Evolutionary conservation across 2,113 vertebrate genomes (phyloP).

Genomic region (Corynorhinus townsendii): DNA sequence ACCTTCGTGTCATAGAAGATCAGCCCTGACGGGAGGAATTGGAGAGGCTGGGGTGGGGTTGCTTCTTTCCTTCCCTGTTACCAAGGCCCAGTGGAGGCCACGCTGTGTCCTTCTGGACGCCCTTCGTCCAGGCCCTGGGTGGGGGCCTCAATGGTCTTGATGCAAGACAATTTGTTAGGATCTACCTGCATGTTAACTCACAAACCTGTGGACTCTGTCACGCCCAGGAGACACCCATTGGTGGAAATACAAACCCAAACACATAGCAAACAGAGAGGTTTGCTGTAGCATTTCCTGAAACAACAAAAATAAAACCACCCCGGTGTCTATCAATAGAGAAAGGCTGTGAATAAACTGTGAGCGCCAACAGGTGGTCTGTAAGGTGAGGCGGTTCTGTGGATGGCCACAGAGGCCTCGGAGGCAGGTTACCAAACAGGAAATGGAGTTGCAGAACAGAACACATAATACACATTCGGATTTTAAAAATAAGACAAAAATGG

Average conservation of each 20-base stretch:
- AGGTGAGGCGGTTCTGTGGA: background rate
- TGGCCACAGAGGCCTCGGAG: background rate
- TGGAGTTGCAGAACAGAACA: background rate
- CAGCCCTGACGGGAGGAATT: conserved; percentile 81
- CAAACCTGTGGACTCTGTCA: too few relatives aligned
- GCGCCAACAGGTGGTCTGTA: rapidly evolving
- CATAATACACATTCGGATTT: background rate
- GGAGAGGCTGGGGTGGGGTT: background rate
- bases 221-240: background rate
- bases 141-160: rapidly evolving
- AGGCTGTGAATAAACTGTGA: too few relatives aligned
- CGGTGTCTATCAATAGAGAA: background rate
- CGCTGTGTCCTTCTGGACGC: background rate
- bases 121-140: background rate
- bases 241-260: background rate
- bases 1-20: conserved; percentile 98
- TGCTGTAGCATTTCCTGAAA: background rate
- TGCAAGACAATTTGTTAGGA: rapidly evolving
- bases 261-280: background rate
- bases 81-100: background rate
- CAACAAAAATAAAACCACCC: background rate
- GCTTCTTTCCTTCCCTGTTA: background rate
- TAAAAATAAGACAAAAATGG: background rate
- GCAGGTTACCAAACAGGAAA: background rate
- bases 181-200: rapidly evolving